Conservation (phyloP, 2,797 vertebrate species). For the Girardinus metallicus region DNA sequence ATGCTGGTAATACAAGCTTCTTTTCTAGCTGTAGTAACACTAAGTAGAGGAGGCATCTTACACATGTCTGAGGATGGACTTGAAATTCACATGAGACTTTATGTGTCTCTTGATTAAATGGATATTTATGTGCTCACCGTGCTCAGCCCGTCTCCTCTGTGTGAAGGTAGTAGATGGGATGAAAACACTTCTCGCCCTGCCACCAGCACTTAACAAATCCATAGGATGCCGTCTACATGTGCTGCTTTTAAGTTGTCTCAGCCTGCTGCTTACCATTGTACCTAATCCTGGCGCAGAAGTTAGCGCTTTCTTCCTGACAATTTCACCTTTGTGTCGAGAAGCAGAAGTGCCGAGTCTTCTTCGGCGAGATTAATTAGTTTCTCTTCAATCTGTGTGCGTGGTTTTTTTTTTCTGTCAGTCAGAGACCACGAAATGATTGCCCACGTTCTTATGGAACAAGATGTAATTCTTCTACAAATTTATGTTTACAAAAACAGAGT, state of each 20-base stretch:
- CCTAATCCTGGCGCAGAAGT: neutral
- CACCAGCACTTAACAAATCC: slow-evolving; percentile 8
- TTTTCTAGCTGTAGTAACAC: neutral
- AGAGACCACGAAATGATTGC: neutral
- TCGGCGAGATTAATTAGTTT: neutral
- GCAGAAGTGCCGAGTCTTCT: neutral
- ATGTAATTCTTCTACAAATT: neutral
- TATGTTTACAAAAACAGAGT: neutral
- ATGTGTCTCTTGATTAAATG: neutral
- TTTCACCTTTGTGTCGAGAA: slow-evolving; percentile 3
- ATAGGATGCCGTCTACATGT: neutral
- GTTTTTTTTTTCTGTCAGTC: neutral
- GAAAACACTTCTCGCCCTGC: slow-evolving; percentile 1
- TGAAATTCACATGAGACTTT: neutral
- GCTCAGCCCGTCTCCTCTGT: neutral
- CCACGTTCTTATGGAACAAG: neutral
- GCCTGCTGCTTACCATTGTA: slow-evolving; percentile 12
- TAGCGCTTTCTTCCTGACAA: neutral
- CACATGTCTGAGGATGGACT: neutral
- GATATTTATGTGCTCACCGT: neutral
- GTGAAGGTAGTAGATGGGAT: neutral
- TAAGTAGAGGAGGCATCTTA: neutral
- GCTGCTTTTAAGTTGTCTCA: slow-evolving; percentile 1
- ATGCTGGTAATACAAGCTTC: neutral
- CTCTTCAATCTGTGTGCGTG: slow-evolving; percentile 2